Conservation (phyloP, 2,113 vertebrate genomes). For the Perca schrenkii region DNA sequence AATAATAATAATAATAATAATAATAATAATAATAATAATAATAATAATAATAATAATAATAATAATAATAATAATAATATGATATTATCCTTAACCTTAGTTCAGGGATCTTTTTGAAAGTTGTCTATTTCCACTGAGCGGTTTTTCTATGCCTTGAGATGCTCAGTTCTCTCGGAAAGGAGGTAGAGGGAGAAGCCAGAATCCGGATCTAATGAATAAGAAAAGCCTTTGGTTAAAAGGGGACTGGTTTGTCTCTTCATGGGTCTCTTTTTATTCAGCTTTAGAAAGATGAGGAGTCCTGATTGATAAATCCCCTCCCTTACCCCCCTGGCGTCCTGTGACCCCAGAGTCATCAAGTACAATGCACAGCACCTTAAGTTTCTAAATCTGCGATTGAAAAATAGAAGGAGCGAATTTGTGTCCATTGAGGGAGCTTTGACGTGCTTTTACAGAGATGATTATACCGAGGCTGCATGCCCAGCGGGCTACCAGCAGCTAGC, state of each 20-base stretch:
- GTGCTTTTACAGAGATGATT: constrained; percentile 87
- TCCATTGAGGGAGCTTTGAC: constrained; percentile 87
- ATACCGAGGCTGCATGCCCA: constrained; percentile 82
- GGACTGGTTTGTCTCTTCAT: constrained; percentile 85
- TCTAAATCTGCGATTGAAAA: constrained; percentile 88
- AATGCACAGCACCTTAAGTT: constrained; percentile 82
- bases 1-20: not conserved
- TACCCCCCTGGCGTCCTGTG: constrained; percentile 86
- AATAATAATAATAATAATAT: not conserved
- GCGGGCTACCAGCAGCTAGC: constrained; percentile 81
- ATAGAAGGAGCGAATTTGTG: constrained; percentile 86
- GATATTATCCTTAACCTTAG: constrained; percentile 49
- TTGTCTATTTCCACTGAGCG: constrained; percentile 58
- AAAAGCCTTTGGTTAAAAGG: constrained; percentile 82
- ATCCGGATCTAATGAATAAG: constrained; percentile 86
- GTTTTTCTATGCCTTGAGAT: constrained; percentile 73
- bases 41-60: not conserved
- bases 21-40: too few species aligned
- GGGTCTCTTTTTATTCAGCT: constrained; percentile 85
- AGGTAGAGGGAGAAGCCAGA: constrained; percentile 77
- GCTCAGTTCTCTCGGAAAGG: constrained; percentile 62
- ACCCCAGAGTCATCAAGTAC: constrained; percentile 90
- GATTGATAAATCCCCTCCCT: constrained; percentile 83
- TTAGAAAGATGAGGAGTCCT: constrained; percentile 82
- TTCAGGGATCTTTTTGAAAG: constrained; percentile 48